phyloP scores from a whole-genome alignment of 1,140 invertebrate species.

The Zaprionus capensis region DNA sequence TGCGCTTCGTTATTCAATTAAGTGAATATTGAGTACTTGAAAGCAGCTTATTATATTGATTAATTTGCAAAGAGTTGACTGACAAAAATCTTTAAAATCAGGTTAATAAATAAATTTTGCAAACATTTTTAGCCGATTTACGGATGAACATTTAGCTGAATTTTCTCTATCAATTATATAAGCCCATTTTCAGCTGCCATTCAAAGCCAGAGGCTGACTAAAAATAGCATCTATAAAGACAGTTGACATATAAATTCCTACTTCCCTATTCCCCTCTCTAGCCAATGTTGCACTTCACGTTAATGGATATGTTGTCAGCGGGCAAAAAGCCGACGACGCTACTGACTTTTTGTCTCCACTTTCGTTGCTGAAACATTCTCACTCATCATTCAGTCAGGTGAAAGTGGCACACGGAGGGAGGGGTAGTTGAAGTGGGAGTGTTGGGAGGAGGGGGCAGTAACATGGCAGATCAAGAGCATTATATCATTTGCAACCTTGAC shows the following conservation, averaged over 20 bases:
- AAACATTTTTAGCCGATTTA: neutral
- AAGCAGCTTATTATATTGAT: neutral
- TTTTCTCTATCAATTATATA: slow-evolving; percentile 12
- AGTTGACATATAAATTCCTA: neutral
- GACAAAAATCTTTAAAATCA: neutral
- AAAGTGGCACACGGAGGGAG: too few species aligned
- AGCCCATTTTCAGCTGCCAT: neutral
- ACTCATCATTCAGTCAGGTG: slow-evolving; percentile 6
- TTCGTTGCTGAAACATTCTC: slow-evolving; percentile 14
- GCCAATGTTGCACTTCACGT: slow-evolving; percentile 2
- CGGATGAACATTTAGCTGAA: neutral
- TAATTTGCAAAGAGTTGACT: neutral
- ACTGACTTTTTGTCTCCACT: slow-evolving; percentile 10
- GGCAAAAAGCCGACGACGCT: slow-evolving; percentile 12
- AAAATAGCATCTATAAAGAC: slow-evolving; percentile 38
- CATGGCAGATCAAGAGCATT: slow-evolving; percentile 24
- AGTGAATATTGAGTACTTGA: slow-evolving; percentile 1
- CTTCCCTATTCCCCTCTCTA: too few species aligned
- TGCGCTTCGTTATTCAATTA: slow-evolving; percentile 10
- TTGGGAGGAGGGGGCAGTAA: neutral
- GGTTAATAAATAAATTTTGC: neutral
- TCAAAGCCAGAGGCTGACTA: slow-evolving; percentile 17
- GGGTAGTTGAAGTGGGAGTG: neutral
- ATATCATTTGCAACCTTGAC: slow-evolving; percentile 34
- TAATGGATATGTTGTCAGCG: slow-evolving; percentile 41